Evolutionary conservation across 1,140 invertebrate species (phyloP).

Genomic region (Aculops lycopersici): DNA sequence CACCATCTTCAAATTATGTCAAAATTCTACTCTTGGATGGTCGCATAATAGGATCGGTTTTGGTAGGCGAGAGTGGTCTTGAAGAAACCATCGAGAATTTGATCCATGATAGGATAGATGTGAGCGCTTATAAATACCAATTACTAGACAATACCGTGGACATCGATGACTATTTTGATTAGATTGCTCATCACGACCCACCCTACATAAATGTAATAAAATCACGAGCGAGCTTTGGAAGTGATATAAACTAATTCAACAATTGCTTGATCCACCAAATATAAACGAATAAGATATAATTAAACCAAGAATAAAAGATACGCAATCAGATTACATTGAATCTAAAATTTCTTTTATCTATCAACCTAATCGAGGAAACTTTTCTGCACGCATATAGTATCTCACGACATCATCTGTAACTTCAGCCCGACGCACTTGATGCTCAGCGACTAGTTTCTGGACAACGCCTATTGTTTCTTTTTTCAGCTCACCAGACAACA

Average conservation of each 20-base stretch:
- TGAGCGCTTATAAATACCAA: conserved; percentile 56
- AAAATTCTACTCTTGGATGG: conserved; percentile 62
- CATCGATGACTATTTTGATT: conserved; percentile 98
- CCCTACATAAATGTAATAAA: too few relatives aligned
- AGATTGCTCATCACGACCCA: neutral
- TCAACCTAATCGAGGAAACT: conserved; percentile 30
- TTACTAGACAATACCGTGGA: conserved; percentile 77
- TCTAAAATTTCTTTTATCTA: conserved; percentile 5
- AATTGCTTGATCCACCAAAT: too few relatives aligned
- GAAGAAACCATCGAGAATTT: conserved; percentile 96
- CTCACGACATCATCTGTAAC: conserved; percentile 56
- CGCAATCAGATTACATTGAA: neutral
- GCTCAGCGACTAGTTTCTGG: conserved; percentile 37
- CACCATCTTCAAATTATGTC: conserved; percentile 38
- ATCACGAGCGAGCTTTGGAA: too few relatives aligned
- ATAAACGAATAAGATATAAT: too few relatives aligned
- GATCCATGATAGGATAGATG: conserved; percentile 70
- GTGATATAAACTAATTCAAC: too few relatives aligned
- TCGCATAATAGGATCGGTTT: conserved; percentile 54
- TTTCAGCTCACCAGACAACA: conserved; percentile 78
- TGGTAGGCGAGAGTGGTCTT: conserved; percentile 83
- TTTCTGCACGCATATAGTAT: conserved; percentile 47
- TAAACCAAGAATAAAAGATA: too few relatives aligned
- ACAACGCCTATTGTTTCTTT: conserved; percentile 41
- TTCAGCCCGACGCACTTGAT: conserved; percentile 41